phyloP scores from a whole-genome alignment of 2,113 vertebrate genomes.

The Rostratula benghalensis region DNA sequence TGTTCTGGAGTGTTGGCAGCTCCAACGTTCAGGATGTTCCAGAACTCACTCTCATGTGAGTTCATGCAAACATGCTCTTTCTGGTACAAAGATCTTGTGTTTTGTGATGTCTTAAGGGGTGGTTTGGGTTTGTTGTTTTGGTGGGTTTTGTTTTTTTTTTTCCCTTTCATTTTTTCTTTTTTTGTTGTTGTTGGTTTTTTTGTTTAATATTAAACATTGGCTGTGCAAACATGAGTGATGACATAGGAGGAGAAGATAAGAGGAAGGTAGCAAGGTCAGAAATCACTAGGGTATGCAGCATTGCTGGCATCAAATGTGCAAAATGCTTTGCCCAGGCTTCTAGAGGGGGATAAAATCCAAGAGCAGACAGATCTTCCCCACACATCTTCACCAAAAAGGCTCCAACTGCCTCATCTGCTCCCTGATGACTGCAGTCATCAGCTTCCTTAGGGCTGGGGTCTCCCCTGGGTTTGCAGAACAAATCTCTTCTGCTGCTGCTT shows the following conservation, averaged over 20 bases:
- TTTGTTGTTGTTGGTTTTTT: not conserved
- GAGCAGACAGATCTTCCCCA: not conserved
- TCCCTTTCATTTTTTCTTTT: not conserved
- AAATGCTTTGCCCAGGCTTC: not conserved
- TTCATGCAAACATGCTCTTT: not conserved
- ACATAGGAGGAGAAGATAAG: not conserved
- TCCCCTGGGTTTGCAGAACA: not conserved
- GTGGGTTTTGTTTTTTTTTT: not conserved
- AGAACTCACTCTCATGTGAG: too few relatives aligned
- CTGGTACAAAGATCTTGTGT: not conserved
- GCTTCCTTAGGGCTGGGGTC: not conserved
- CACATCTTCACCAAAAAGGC: not conserved
- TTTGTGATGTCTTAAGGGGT: not conserved
- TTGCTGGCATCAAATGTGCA: not conserved
- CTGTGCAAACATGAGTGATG: not conserved
- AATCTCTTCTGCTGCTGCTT: not conserved
- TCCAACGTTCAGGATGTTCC: not conserved
- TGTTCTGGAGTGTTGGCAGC: not conserved
- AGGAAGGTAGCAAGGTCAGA: not conserved
- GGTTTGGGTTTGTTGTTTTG: not conserved
- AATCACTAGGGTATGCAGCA: fast-evolving
- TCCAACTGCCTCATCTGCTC: not conserved
- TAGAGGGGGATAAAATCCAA: not conserved
- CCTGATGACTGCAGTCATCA: not conserved
- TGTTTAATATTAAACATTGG: not conserved